Evolutionary conservation across 53 echinoderm and acorn worm species (phyloP), one percentile per base, ranked within the genome.

Genomic region (Antedon mediterranea): DNA sequence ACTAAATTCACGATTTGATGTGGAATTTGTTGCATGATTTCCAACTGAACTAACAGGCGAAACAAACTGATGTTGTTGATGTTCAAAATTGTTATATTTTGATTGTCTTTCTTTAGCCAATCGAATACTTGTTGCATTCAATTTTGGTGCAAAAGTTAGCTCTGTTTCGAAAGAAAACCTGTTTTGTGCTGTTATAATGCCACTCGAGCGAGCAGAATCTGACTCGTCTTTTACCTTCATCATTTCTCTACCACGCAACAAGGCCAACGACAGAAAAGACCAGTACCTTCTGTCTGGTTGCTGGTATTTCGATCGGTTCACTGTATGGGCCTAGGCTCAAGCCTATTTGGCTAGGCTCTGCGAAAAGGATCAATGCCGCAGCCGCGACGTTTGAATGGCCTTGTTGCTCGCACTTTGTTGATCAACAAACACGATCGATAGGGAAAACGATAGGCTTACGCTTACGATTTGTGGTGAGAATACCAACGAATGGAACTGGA

Each of bases 91-190:
- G 71, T 82, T 76, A 37, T 81, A 42, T 30, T 78, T 75, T 28
- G 78, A 75, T n/a, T 86, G 72, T 41, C 91, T 80, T 43, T 91
- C 89, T 37, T 91, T 81, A 13, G 84, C 89, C 41, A 91, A 73
- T 30, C 80, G 83, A 74, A 91, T 78, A 79, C 87, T 87, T 5
- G 97, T 89, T 8, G 89, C 84, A 88, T 91, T 95, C 20, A 95
- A 78, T 44, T 89, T 92, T 20, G 91, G 91, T 32, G 89, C 80
- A 75, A 92, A 95, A 26, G 91, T 86, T 20, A 94, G 81, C 71
- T 95, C 97, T 30, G 85, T 75, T 41, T 94, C 94, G 83, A 85
- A 85, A 72, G 81, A 84, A 84, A 84, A 84, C 41, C 84, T 76
- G 57, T 84, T 80, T 26, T 76, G 81, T 41, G 75, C 71, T 79